Percentiles rank a stretch among this genome's conserved stretches.
These are phyloP conservation scores for Microtus pennsylvanicus DNA, from an alignment of 2,113 vertebrate genomes.

Conservation along the genomic window DNA sequence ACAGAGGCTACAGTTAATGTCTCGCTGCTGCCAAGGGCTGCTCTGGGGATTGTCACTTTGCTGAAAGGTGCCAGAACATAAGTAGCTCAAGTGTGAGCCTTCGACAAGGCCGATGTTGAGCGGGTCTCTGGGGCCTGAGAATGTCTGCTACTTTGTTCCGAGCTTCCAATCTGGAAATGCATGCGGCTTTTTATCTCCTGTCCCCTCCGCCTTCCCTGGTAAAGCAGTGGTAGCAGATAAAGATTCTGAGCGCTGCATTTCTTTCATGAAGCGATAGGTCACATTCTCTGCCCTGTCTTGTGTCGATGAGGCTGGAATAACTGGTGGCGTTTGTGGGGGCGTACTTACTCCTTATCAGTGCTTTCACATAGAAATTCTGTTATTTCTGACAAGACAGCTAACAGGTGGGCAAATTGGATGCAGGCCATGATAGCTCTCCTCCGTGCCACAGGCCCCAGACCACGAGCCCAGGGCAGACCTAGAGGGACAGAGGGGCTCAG, in stretches of 20 bases:
- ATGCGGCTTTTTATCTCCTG: not conserved
- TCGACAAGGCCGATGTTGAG: conserved; percentile 19
- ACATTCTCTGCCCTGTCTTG: not conserved
- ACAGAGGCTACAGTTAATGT: conserved; percentile 70
- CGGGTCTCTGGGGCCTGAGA: not conserved
- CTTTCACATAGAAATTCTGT: not conserved
- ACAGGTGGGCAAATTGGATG: not conserved
- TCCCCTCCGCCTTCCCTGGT: not conserved
- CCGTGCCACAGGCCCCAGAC: not conserved
- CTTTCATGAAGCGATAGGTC: not conserved
- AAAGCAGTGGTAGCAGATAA: conserved; percentile 1
- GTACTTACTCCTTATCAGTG: not conserved
- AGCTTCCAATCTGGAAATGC: not conserved
- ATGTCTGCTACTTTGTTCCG: not conserved
- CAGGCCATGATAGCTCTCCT: not conserved
- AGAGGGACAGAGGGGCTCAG: not conserved
- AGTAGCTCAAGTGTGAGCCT: conserved; percentile 55
- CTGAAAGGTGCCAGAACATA: conserved; percentile 63
- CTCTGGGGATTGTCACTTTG: conserved; percentile 80
- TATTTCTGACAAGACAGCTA: not conserved
- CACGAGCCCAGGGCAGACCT: not conserved
- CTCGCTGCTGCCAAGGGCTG: conserved; percentile 73
- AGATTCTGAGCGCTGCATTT: not conserved
- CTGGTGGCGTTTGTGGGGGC: not conserved
- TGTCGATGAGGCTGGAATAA: not conserved